Evolutionary conservation across 2,797 vertebrate species (phyloP).

Genomic region (Hydrophis major): DNA sequence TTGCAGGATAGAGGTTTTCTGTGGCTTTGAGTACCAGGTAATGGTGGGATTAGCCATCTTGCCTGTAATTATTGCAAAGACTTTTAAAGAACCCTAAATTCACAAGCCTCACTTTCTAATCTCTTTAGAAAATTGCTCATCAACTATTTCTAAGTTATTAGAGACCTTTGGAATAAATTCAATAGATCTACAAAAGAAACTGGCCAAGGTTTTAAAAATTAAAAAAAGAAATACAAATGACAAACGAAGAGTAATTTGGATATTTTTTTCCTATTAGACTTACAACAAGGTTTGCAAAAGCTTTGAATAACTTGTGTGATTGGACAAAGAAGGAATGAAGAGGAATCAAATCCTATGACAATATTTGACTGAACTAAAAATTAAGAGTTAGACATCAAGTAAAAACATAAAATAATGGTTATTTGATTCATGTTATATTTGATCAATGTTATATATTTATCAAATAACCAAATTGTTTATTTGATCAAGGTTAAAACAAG

Average conservation of each 20-base stretch:
- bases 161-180: background rate
- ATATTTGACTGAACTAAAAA: background rate
- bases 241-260: background rate
- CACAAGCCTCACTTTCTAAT: background rate
- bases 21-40: too few relatives aligned
- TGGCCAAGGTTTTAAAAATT: background rate
- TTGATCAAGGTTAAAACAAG: background rate
- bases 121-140: background rate
- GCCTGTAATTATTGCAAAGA: background rate
- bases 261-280: background rate
- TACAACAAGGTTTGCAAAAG: background rate
- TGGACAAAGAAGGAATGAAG: background rate
- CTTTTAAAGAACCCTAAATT: background rate
- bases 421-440: background rate
- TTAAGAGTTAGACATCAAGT: background rate
- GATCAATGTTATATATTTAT: background rate
- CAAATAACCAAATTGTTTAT: background rate
- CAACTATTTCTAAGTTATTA: background rate
- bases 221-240: background rate
- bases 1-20: background rate
- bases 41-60: background rate
- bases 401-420: background rate
- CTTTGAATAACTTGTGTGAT: background rate
- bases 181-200: background rate
- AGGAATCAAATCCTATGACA: background rate